Base-by-base conservation (phyloP, 2,888 invertebrate species). In the Crepidodera aurea region DNA sequence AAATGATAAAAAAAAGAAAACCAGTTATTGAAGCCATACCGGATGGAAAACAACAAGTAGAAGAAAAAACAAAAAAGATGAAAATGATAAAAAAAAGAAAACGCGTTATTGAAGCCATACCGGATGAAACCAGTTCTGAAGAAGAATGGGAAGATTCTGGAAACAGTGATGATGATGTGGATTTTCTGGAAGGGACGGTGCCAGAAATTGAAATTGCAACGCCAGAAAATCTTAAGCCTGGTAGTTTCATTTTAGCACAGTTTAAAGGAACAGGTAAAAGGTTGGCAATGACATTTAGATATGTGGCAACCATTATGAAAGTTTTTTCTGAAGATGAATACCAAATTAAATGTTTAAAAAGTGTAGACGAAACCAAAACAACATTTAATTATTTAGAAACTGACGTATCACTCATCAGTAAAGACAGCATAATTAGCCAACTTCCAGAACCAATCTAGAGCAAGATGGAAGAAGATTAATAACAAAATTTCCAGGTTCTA, bases 1-100 rank as follows among this genome's bases (percentile, higher is more conserved):
- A 29, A 51, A 10, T 19, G 22, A 29, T 8, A 10, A 29, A 29
- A 8, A 29, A 29, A 29, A 2, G 29, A 29, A 29, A 29, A 29
- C 29, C n/a, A n/a, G n/a, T n/a, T n/a, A n/a, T n/a, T n/a, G 51
- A 10, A 51, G 51, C n/a, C n/a, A n/a, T n/a, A n/a, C n/a, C n/a
- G n/a, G n/a, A n/a, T n/a, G n/a, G 6, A 25, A 56, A 46, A 46
- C 56, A 18, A 51, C 37, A 22, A 51, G 7, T 19, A 39, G 51
- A 12, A 53, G 27, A 39, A 54, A 54, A 2, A 29, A 29, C 29
- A 29, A 29, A 4, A 10, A 29, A 29, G 29, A 29, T n/a, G n/a
- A 29, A 29, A 51, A 10, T 19, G 22, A 29, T 8, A 10, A 29
- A 8, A 29, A 29, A 29, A 8, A 10, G 10, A 29, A 8, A 29